phyloP scores from a whole-genome alignment of 2,113 vertebrate species.

The Hoplias malabaricus region DNA sequence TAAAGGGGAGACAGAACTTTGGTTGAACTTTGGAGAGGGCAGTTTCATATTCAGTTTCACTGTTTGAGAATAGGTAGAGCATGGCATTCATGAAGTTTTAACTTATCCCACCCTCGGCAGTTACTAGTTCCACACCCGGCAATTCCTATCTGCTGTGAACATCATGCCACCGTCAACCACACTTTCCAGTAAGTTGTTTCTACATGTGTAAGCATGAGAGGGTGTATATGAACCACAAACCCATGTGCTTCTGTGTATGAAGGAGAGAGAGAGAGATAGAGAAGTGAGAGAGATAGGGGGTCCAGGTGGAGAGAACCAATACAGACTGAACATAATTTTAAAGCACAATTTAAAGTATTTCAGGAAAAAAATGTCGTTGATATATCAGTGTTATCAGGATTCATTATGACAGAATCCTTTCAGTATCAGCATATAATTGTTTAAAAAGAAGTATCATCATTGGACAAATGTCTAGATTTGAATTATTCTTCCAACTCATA shows the following conservation, averaged over 20 bases:
- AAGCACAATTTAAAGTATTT: too few species aligned
- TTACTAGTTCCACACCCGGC: neutral
- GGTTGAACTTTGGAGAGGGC: neutral
- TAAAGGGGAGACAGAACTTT: neutral
- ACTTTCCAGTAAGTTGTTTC: conserved; percentile 41
- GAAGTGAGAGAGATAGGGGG: neutral
- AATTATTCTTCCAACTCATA: too few species aligned
- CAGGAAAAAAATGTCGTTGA: too few species aligned
- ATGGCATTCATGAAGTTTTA: neutral
- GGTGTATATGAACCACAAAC: conserved; percentile 6
- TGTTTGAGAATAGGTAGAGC: neutral
- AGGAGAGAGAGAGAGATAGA: neutral
- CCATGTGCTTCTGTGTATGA: neutral
- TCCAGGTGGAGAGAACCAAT: too few species aligned
- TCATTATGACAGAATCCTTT: too few species aligned
- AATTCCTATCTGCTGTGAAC: conserved; percentile 29
- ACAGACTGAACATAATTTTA: too few species aligned
- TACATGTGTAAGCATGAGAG: conserved; percentile 11
- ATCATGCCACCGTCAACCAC: conserved; percentile 15
- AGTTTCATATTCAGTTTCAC: neutral
- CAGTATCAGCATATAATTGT: too few species aligned
- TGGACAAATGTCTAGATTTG: too few species aligned
- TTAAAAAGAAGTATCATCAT: too few species aligned
- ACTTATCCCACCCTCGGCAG: neutral
- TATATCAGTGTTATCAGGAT: too few species aligned